phyloP scores from a whole-genome alignment of 2,797 vertebrate genomes.

The Coccyzus lansbergi region DNA sequence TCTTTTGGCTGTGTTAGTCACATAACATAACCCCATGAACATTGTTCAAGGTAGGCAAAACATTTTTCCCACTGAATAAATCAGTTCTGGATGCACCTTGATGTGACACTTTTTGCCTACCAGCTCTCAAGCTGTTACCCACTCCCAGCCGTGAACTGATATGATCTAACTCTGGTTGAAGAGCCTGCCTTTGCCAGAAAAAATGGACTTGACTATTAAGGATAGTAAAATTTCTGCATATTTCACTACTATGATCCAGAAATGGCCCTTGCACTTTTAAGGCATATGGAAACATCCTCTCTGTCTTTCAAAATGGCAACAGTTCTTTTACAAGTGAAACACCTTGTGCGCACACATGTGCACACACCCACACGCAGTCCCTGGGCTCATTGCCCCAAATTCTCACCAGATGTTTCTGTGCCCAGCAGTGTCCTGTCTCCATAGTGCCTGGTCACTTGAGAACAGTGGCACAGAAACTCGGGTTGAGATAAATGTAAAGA shows the following conservation, averaged over 20 bases:
- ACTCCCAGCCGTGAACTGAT: constrained; percentile 24
- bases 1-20: constrained; percentile 26
- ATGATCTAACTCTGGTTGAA: constrained; percentile 27
- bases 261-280: constrained; percentile 73
- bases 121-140: constrained; percentile 45
- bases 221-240: constrained; percentile 18
- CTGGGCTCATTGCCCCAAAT: background rate
- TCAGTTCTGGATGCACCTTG: constrained; percentile 59
- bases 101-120: constrained; percentile 41
- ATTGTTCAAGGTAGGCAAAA: constrained; percentile 22
- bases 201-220: constrained; percentile 61
- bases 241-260: constrained; percentile 69
- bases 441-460: constrained; percentile 15
- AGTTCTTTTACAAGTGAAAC: background rate
- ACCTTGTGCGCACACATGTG: accelerated
- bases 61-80: constrained; percentile 27
- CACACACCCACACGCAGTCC: accelerated
- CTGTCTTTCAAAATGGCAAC: constrained; percentile 67
- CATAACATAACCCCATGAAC: constrained; percentile 5
- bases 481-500: constrained; percentile 8
- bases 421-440: background rate
- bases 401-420: background rate
- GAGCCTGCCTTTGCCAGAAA: constrained; percentile 59
- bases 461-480: background rate
- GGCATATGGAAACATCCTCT: constrained; percentile 65